phyloP scores from a whole-genome alignment of 2,113 vertebrate genomes.

The Pomatostomus ruficeps region DNA sequence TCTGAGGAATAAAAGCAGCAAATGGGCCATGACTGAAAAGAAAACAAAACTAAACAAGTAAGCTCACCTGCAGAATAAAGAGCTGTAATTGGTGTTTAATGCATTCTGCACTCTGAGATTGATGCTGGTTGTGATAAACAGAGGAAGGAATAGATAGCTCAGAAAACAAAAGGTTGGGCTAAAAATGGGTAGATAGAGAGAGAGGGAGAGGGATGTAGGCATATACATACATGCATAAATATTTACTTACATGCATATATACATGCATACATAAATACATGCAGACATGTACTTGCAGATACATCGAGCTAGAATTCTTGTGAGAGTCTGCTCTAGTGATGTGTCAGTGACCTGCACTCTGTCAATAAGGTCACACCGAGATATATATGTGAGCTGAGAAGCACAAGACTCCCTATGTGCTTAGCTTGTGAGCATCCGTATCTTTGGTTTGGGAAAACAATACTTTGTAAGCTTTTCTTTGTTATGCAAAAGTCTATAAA shows the following conservation, averaged over 20 bases:
- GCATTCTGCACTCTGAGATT: background rate
- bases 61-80: slow-evolving; percentile 14
- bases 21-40: slow-evolving; percentile 4
- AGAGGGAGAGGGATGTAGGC: background rate
- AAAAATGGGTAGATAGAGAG: background rate
- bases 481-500: background rate
- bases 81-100: background rate
- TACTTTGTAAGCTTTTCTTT: background rate
- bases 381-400: background rate
- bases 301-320: background rate
- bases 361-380: background rate
- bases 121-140: background rate
- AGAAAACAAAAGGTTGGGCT: background rate
- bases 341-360: background rate
- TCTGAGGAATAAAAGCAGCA: background rate
- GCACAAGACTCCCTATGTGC: fast-evolving
- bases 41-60: background rate
- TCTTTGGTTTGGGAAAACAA: background rate
- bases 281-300: background rate
- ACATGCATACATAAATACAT: no score
- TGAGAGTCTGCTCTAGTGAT: background rate
- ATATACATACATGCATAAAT: background rate
- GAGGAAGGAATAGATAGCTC: background rate
- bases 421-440: background rate
- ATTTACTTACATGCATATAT: no score